These are phyloP conservation scores for Esox lucius DNA, from an alignment of 2,797 vertebrate genomes.

Conservation along the genomic window DNA sequence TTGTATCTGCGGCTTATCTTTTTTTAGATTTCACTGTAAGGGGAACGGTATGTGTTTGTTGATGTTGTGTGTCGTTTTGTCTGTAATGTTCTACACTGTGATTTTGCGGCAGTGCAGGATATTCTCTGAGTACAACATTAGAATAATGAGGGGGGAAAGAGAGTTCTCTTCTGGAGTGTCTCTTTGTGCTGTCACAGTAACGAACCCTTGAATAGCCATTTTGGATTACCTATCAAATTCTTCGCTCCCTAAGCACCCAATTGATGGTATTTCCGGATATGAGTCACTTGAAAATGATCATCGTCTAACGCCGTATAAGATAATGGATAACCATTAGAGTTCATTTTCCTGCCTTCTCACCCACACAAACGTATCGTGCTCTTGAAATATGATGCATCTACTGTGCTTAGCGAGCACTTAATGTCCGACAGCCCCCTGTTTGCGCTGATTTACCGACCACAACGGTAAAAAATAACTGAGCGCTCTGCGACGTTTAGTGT, in stretches of 20 bases:
- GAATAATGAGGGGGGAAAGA: conserved; percentile 71
- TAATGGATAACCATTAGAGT: conserved; percentile 80
- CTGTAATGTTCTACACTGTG: conserved; percentile 6
- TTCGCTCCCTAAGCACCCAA: conserved; percentile 48
- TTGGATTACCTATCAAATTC: conserved; percentile 76
- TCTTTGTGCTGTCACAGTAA: conserved; percentile 51
- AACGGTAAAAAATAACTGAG: conserved; percentile 43
- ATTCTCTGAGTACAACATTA: conserved; percentile 61
- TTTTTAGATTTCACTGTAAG: neutral
- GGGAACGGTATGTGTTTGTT: conserved; percentile 54
- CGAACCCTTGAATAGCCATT: conserved; percentile 71
- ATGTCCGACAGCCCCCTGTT: conserved; percentile 74
- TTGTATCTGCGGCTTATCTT: neutral
- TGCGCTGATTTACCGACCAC: conserved; percentile 75
- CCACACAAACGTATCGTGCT: conserved; percentile 70
- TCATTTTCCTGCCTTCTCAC: conserved; percentile 65
- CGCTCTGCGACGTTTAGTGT: conserved; percentile 58
- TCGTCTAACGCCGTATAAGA: conserved; percentile 69
- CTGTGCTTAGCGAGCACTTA: conserved; percentile 78
- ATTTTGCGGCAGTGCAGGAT: conserved; percentile 45
- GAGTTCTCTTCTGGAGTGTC: conserved; percentile 66
- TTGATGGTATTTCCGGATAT: conserved; percentile 77
- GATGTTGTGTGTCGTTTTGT: conserved; percentile 49
- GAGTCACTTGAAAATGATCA: conserved; percentile 81
- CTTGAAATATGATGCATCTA: conserved; percentile 80